phyloP scores from a whole-genome alignment of 2,888 invertebrate genomes.

The Sminthurinus aureus region DNA sequence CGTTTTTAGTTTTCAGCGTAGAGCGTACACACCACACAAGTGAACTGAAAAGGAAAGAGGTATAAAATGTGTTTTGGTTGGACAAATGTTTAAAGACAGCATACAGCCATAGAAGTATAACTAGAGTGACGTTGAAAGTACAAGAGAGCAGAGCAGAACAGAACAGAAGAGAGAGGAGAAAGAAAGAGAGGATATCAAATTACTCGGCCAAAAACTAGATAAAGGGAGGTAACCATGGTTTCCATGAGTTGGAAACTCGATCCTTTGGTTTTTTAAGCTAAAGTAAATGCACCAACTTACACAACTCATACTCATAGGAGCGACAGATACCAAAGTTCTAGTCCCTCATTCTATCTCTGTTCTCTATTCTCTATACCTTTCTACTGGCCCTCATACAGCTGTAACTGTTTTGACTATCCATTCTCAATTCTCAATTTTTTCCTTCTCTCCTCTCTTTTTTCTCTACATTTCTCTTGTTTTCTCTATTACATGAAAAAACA shows the following conservation, averaged over 20 bases:
- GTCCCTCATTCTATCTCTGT: background rate
- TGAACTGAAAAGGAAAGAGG: background rate
- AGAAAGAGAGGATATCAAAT: slow-evolving; percentile 52
- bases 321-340: background rate
- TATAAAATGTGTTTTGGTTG: background rate
- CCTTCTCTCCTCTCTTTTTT: too few relatives aligned
- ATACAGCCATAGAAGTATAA: background rate
- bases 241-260: slow-evolving; percentile 55
- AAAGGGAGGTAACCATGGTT: slow-evolving; percentile 56
- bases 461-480: background rate
- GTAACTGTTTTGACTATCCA: slow-evolving; percentile 1
- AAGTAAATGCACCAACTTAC: slow-evolving; percentile 37
- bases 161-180: background rate
- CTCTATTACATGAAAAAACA: background rate
- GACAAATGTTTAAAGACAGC: background rate
- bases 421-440: background rate
- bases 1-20: background rate
- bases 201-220: slow-evolving; percentile 44
- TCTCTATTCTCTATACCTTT: background rate
- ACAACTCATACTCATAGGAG: slow-evolving; percentile 4
- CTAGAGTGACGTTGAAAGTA: slow-evolving; percentile 22
- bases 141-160: slow-evolving; percentile 4
- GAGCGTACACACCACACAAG: too few relatives aligned
- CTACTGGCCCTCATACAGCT: slow-evolving; percentile 7
- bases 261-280: slow-evolving; percentile 46